Evolutionary conservation across 2,113 vertebrate genomes (phyloP), one percentile per base, ranked within the genome.

Genomic region (Eulemur macaco): DNA sequence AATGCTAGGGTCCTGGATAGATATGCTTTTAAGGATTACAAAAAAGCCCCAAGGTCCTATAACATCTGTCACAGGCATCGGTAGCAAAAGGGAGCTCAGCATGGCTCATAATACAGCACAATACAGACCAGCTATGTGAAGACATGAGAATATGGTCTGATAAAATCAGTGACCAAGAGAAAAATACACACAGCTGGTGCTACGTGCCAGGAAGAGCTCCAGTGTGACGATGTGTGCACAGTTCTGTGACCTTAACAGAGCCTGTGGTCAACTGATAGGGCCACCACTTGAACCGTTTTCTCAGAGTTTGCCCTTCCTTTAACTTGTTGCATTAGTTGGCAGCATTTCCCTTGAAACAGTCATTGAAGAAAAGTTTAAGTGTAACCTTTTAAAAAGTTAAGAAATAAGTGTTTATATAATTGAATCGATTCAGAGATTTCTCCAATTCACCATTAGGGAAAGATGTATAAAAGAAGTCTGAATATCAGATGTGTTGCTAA

Each of bases 21-120:
- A 77, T 71, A 77, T n/a, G 60, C 54, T 91, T 94, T 96, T 66
- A 68, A 50, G 52, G n/a, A 52, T 69, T 66, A 54, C 45, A 45
- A 56, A 76, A 83, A 84, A 66, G 0, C 11, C 58, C 12, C 34
- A 77, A 69, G 21, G 47, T 25, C 29, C 66, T 60, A 14, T 25
- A 69, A 77, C 11, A 69, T 50, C 25, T 94, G 52, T 86, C 42
- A 64, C 0, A 15, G 18, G 1, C 64, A 89, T 64, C 47, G 15
- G 34, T 17, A 80, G n/a, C 69, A 71, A 92, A 80, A 93, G 23
- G 3, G 8, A 76, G 76, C 9, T 39, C 9, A 2, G 11, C 11
- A 3, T 39, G 50, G 10, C 8, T 87, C 31, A 27, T 18, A 82
- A 63, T 5, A 78, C 17, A 66, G 14, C 34, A 81, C 12, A 39